phyloP scores from a whole-genome alignment of 1,140 invertebrate genomes.

The Papilio dardanus region DNA sequence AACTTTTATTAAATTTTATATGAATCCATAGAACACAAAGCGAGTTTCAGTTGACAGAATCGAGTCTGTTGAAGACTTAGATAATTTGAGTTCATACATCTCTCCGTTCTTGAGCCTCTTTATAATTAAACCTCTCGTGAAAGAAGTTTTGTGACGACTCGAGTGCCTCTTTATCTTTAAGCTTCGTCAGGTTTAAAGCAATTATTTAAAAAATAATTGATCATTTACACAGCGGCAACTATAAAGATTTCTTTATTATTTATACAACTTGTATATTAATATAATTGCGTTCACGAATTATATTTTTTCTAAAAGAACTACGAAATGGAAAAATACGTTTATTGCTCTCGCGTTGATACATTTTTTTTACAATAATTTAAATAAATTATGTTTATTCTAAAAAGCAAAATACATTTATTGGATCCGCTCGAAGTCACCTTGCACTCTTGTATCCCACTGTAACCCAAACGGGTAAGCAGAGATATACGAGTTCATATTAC shows the following conservation, averaged over 20 bases:
- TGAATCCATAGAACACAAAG: background rate
- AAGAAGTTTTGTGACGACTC: background rate
- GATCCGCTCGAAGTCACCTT: too few species aligned
- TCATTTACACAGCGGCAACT: background rate
- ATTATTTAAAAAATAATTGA: background rate
- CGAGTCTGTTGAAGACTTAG: background rate
- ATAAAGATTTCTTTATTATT: background rate
- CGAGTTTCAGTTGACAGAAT: background rate
- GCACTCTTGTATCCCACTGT: too few species aligned
- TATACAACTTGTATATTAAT: background rate
- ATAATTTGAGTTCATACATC: background rate
- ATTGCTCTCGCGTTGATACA: background rate
- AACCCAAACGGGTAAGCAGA: too few species aligned
- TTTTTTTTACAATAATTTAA: too few species aligned
- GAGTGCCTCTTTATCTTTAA: background rate
- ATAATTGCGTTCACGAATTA: background rate
- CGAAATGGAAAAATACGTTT: background rate
- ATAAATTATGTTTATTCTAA: too few species aligned
- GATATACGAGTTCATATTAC: too few species aligned
- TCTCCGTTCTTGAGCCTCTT: background rate
- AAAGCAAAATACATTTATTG: too few species aligned
- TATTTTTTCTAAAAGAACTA: background rate
- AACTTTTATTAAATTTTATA: too few species aligned
- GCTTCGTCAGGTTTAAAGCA: background rate
- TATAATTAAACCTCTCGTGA: background rate